Conservation (phyloP, 2,797 vertebrate genomes). For the Falco columbarius region DNA sequence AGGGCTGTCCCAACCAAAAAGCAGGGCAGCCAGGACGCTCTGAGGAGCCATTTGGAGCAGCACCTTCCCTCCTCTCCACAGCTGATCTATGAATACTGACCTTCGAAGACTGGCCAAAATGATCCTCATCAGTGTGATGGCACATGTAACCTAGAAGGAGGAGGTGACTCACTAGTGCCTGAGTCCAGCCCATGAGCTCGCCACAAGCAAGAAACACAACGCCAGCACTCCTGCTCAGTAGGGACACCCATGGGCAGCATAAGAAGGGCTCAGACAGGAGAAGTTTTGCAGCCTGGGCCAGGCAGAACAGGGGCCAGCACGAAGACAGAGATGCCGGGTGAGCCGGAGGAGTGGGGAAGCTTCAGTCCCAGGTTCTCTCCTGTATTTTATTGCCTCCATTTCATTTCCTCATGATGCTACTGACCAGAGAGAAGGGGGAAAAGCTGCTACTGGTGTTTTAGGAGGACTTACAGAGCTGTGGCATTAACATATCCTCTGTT, state of each 20-base stretch:
- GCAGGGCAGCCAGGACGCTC: neutral
- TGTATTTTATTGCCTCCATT: neutral
- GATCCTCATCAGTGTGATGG: neutral
- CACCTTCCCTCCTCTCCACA: neutral
- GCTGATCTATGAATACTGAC: neutral
- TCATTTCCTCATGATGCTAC: neutral
- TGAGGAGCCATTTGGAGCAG: neutral
- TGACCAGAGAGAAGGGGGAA: neutral
- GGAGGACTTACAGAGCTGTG: neutral
- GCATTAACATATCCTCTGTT: neutral
- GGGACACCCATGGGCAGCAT: neutral
- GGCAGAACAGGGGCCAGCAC: neutral
- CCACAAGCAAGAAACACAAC: neutral
- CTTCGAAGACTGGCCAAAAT: neutral
- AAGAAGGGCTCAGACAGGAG: neutral
- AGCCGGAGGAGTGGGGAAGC: neutral
- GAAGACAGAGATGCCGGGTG: neutral
- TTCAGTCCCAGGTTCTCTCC: fast-evolving
- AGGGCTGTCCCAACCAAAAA: neutral
- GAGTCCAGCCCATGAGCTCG: neutral
- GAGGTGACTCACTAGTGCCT: neutral
- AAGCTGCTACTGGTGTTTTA: neutral
- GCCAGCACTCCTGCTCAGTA: neutral
- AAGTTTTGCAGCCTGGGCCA: neutral
- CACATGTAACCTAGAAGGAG: neutral